These are phyloP conservation scores for Brachypodius melanocephalos DNA, from an alignment of 2,113 vertebrate species.

Conservation along the genomic window DNA sequence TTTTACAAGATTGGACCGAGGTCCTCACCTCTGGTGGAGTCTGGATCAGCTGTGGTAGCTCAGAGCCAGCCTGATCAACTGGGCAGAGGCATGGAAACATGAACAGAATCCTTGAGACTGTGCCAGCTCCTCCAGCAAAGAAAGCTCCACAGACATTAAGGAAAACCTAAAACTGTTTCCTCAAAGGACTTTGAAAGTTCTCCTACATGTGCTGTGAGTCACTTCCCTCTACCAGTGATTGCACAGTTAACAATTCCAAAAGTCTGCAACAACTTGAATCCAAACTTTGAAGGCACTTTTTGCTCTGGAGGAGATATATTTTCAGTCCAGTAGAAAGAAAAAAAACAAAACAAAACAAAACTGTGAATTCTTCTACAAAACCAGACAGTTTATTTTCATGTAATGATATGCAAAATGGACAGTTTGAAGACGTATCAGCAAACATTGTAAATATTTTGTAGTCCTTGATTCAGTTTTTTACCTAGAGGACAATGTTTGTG, in stretches of 20 bases:
- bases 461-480: neutral
- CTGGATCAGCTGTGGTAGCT: neutral
- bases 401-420: neutral
- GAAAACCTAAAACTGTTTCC: neutral
- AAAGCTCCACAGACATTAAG: neutral
- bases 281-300: conserved; percentile 6
- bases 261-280: neutral
- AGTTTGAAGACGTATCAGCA: neutral
- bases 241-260: neutral
- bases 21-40: neutral
- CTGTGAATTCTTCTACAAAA: neutral
- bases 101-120: neutral
- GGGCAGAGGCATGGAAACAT: neutral
- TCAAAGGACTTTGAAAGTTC: neutral
- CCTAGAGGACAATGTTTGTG: neutral
- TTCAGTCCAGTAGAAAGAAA: neutral
- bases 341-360: neutral
- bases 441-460: neutral
- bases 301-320: neutral
- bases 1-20: conserved; percentile 29
- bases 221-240: neutral
- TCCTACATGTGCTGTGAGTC: neutral
- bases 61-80: neutral
- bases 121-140: conserved; percentile 3
- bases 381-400: neutral